Evolutionary conservation across 1,140 invertebrate genomes (phyloP), one percentile per base, ranked within the genome.

Genomic region (Zaprionus davidi): DNA sequence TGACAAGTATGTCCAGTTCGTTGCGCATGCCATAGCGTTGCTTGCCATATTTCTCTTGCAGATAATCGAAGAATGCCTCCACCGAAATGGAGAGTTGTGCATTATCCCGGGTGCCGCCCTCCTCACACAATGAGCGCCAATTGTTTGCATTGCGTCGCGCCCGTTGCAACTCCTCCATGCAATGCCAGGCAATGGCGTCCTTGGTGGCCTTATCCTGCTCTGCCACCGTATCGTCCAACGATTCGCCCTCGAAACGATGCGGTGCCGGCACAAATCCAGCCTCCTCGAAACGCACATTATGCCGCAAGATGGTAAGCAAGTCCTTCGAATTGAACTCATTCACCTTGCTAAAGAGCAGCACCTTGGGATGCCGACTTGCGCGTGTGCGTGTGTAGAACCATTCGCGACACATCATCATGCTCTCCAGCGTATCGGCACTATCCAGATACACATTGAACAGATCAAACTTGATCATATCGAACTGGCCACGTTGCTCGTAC

Each of bases 391-490:
- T 83, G 46, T 92, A 76, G 85, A 98, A 99, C 99, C 98, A 99
- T 13, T 95, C 93, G 0, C 94, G 93, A 92, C 98, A 98, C 46
- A 96, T 95, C 71, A 95, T 91, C 78, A 99, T 96, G 92, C 98
- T 99, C 88, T 99, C 97, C 5, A 94, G 84, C 0, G 99, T 99
- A 91, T 99, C 99, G 6, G 99, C 99, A 4, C 98, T 98, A 93
- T 99, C 99, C 55, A 99, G 87, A 90, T 96, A 99, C 90, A 96
- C 98, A 11, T 90, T 79, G 46, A 93, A 92, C 71, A 93, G 93
- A 26, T 93, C 86, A 6, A 91, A 75, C 0, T 88, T 88, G 15
- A 96, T 90, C 9, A 96, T 92, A 84, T 97, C 96, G 66, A 95
- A 96, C 73, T 97, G 93, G 2, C 97, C 97, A 0, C 96, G 95